phyloP scores from a whole-genome alignment of 2,888 invertebrate species.

The Neocrepidodera transversa region DNA sequence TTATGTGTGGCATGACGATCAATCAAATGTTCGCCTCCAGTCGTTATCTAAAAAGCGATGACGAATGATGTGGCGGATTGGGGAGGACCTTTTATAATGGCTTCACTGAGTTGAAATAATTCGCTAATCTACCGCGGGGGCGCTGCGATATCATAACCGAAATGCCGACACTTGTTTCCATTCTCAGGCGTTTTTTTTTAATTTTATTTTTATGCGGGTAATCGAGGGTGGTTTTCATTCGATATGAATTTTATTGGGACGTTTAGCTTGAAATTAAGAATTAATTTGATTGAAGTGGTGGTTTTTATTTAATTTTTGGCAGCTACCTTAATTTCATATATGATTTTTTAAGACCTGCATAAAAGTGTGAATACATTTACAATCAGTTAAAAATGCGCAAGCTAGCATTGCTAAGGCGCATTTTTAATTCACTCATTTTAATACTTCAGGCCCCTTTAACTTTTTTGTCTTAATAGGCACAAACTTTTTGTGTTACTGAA shows the following conservation, averaged over 20 bases:
- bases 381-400: too few relatives aligned
- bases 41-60: constrained; percentile 34
- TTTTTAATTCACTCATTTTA: too few relatives aligned
- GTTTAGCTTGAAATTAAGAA: constrained; percentile 6
- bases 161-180: constrained; percentile 54
- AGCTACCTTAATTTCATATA: too few relatives aligned
- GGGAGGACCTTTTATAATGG: constrained; percentile 50
- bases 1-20: constrained; percentile 54
- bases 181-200: constrained; percentile 54
- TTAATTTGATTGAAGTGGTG: too few relatives aligned
- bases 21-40: constrained; percentile 49
- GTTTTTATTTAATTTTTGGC: too few relatives aligned
- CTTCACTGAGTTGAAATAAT: constrained; percentile 58
- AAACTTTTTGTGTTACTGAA: too few relatives aligned
- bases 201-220: too few relatives aligned
- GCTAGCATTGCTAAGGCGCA: too few relatives aligned
- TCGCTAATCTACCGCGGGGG: constrained; percentile 57
- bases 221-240: constrained; percentile 35
- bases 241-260: constrained; percentile 24
- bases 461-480: too few relatives aligned
- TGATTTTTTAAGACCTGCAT: too few relatives aligned
- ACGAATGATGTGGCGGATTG: constrained; percentile 34
- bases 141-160: constrained; percentile 50
- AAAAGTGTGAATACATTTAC: too few relatives aligned
- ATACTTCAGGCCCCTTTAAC: too few relatives aligned